A percentile compares a stretch with the other conserved stretches of the same genome.
Evolutionary conservation across 2,113 vertebrate species (phyloP).

Genomic region (Spea multiplicata): DNA sequence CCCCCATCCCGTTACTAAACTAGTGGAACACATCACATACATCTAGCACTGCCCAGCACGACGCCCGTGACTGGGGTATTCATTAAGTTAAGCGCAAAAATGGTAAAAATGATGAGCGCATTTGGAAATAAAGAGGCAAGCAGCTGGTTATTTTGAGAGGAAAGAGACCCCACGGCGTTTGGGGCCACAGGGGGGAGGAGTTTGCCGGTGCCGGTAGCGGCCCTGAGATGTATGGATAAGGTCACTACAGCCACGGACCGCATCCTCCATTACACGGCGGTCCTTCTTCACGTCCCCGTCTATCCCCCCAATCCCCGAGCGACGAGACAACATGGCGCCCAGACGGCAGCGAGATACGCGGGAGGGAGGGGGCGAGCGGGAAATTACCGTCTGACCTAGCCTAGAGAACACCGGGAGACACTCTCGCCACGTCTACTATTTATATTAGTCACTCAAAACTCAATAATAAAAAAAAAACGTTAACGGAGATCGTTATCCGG

Average conservation of each 20-base stretch:
- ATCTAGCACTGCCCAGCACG: too few relatives aligned
- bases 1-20: too few relatives aligned
- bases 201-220: background rate
- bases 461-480: background rate
- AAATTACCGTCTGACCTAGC: constrained; percentile 1
- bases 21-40: too few relatives aligned
- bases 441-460: background rate
- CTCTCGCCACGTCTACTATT: background rate
- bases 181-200: background rate
- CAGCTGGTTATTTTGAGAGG: background rate
- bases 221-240: too few relatives aligned
- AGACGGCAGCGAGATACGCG: constrained; percentile 9
- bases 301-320: constrained; percentile 1
- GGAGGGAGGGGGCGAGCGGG: constrained; percentile 2
- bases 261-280: constrained; percentile 35
- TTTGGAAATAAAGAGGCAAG: background rate
- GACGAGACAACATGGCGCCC: constrained; percentile 43
- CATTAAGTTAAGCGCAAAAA: too few relatives aligned
- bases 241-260: background rate
- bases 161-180: background rate
- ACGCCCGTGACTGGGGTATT: too few relatives aligned
- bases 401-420: background rate
- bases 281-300: constrained; percentile 18
- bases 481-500: constrained; percentile 2
- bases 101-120: too few relatives aligned